Conservation (phyloP, 2,888 invertebrate genomes). For the Pyrgus malvae region DNA sequence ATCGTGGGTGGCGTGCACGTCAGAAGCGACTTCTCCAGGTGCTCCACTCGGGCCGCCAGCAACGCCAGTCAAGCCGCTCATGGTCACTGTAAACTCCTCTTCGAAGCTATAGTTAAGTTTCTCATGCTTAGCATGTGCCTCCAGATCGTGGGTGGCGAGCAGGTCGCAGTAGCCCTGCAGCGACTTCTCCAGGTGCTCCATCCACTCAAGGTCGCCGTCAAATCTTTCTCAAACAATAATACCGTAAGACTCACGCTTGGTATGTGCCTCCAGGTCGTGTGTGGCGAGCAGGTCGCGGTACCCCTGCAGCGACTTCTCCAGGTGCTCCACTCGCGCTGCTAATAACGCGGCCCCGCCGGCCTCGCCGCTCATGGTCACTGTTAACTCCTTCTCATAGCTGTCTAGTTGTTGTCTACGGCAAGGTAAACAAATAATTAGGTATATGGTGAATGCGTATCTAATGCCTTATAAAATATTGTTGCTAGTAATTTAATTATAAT, state of each 20-base stretch:
- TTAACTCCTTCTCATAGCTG: constrained; percentile 91
- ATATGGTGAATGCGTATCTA: no score
- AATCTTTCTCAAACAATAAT: constrained; percentile 84
- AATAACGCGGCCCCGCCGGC: constrained; percentile 68
- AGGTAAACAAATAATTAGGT: not conserved
- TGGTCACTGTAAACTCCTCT: constrained; percentile 86
- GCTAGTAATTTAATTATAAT: no score
- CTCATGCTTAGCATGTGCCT: constrained; percentile 46
- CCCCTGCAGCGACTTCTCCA: constrained; percentile 87
- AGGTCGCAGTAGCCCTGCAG: constrained; percentile 88
- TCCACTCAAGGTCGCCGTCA: constrained; percentile 81
- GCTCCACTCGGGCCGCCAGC: constrained; percentile 84
- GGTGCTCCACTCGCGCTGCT: constrained; percentile 85
- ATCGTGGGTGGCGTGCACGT: constrained; percentile 85
- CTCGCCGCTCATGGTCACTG: constrained; percentile 71
- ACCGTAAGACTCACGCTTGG: constrained; percentile 44
- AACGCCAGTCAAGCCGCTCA: constrained; percentile 62
- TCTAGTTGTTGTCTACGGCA: constrained; percentile 85
- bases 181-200: constrained; percentile 87
- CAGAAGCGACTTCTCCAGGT: constrained; percentile 88
- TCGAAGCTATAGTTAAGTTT: constrained; percentile 89
- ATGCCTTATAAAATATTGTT: no score
- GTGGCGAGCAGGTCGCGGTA: constrained; percentile 87
- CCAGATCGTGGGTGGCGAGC: constrained; percentile 84
- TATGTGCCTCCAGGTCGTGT: constrained; percentile 81